These are phyloP conservation scores for Meda fulgida DNA, from an alignment of 2,797 vertebrate species.

Conservation along the genomic window DNA sequence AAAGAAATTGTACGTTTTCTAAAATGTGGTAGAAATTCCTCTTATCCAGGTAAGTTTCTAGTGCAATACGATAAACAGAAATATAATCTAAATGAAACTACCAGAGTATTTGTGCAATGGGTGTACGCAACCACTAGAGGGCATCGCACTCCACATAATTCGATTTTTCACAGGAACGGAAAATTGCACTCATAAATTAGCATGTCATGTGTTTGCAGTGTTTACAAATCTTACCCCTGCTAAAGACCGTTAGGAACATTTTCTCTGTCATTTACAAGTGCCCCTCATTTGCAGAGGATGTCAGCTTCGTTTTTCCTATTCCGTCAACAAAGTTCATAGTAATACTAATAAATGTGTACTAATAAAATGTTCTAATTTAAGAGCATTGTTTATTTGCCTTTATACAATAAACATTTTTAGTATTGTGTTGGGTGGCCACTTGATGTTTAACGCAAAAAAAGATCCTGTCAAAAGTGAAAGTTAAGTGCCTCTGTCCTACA, in stretches of 20 bases:
- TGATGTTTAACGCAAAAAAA: too few species aligned
- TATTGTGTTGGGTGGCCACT: neutral
- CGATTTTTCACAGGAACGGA: neutral
- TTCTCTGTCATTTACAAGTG: neutral
- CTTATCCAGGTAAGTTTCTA: neutral
- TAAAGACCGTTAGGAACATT: neutral
- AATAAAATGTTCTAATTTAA: neutral
- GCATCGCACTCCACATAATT: neutral
- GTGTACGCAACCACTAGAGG: slow-evolving; percentile 19
- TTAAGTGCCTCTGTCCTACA: neutral
- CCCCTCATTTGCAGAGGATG: neutral
- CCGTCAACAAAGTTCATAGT: neutral
- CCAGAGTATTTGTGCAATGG: neutral
- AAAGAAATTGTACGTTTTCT: neutral
- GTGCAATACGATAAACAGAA: neutral
- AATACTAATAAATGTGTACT: neutral
- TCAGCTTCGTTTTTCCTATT: neutral
- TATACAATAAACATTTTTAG: neutral
- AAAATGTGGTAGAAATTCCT: neutral
- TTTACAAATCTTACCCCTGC: neutral
- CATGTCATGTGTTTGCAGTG: neutral
- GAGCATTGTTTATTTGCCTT: neutral
- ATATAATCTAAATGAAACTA: neutral
- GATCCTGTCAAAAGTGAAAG: neutral
- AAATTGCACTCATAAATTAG: slow-evolving; percentile 20